Evolutionary conservation across 2,113 vertebrate species (phyloP), one percentile per base, ranked within the genome.

Genomic region (Notarius quadriscutis): DNA sequence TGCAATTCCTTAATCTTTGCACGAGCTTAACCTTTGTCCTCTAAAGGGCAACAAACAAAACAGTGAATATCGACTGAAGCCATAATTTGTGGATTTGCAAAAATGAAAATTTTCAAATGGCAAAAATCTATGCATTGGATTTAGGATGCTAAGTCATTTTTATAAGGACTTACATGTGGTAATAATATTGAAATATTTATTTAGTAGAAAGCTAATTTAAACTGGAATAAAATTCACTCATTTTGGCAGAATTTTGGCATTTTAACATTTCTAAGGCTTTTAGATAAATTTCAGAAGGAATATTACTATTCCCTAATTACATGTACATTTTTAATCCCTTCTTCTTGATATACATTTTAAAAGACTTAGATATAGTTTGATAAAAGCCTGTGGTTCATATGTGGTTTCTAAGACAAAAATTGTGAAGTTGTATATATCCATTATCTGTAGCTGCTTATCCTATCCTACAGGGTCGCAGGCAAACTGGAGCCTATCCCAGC

Each of bases 41-140:
- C 65, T 83, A 51, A 69, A 83, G 62, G 50, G 10, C 62, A 69
- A 67, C 25, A 69, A 51, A 83, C 63, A 69, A 9, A 55, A 55
- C 48, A 30, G 7, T 7, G 25, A 27, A 9, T 30, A 18, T 6
- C 2, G 48, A 11, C 63, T 53, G 22, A 69, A 83, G n/a, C 82
- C 48, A 83, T 83, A 63, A 83, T 53, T 27, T 20, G 48, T 30
- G 63, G 7, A 69, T 51, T 51, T 77, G 48, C 14, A 2, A 25
- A n/a, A 34, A 77, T 12, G 48, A 48, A 25, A 22, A 12, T 77
- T 77, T 77, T 77, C 20, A 71, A 41, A 71, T 50, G 71, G 2
- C 34, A 74, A 48, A 74, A 71, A 74, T 22, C 71, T 18, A 74
- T 74, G 71, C 71, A 74, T 74, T 41, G 17, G 48, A 14, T 51